phyloP scores from a whole-genome alignment of 2,797 vertebrate species.

The Peromyscus eremicus region DNA sequence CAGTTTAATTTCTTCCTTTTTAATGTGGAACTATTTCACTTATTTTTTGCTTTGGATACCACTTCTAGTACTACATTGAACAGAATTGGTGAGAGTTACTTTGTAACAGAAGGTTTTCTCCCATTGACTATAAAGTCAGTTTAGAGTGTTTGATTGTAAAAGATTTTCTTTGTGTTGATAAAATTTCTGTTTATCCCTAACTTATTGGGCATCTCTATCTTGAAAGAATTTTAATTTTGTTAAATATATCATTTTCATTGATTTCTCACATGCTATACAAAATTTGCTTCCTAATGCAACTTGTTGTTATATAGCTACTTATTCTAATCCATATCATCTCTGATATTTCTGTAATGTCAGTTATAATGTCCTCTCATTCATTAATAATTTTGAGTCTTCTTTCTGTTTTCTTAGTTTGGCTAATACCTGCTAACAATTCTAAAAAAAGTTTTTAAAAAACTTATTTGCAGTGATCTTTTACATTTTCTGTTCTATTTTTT shows the following conservation, averaged over 20 bases:
- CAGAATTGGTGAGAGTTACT: neutral
- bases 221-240: neutral
- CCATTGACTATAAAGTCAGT: neutral
- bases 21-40: neutral
- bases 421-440: neutral
- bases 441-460: neutral
- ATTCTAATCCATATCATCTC: neutral
- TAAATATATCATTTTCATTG: neutral
- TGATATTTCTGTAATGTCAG: neutral
- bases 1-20: neutral
- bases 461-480: neutral
- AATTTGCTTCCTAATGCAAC: neutral
- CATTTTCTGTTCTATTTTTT: neutral
- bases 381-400: neutral
- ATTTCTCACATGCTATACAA: neutral
- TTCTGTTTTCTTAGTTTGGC: neutral
- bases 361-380: neutral
- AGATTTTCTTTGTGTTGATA: neutral
- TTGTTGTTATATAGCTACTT: neutral
- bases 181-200: conserved; percentile 3
- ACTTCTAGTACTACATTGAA: neutral
- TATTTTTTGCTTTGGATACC: neutral
- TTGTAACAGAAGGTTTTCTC: neutral
- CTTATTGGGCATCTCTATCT: neutral
- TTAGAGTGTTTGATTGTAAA: neutral